These are phyloP conservation scores for Anoncus sp. DNA, from an alignment of 2,888 invertebrate species.

Conservation along the genomic window DNA sequence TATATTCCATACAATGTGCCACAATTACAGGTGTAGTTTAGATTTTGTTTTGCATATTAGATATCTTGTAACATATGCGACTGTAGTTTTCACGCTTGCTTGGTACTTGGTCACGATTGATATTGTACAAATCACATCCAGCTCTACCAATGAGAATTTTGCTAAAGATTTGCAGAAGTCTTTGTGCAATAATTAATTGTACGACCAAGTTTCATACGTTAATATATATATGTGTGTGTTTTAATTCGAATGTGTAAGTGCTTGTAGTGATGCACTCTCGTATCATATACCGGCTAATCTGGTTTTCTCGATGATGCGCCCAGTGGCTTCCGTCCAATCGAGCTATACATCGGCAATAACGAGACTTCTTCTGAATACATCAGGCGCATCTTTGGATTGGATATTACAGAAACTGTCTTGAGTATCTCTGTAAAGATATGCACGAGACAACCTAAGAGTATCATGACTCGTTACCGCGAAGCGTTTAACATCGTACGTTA, in stretches of 20 bases:
- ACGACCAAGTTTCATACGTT: not conserved
- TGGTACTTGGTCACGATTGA: constrained; percentile 39
- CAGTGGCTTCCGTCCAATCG: constrained; percentile 30
- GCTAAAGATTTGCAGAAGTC: not conserved
- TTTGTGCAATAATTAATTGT: not conserved
- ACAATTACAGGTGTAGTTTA: constrained; percentile 1
- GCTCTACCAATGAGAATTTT: not conserved
- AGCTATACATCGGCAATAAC: constrained; percentile 50
- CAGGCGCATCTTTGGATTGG: constrained; percentile 24
- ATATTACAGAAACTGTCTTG: constrained; percentile 24
- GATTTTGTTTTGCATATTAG: constrained; percentile 2
- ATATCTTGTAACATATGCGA: constrained; percentile 10
- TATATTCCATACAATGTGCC: not conserved
- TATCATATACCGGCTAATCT: constrained; percentile 35
- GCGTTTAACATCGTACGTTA: not conserved
- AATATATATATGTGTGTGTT: not conserved
- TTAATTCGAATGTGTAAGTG: not conserved
- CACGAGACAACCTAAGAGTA: constrained; percentile 17
- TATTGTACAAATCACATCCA: constrained; percentile 36
- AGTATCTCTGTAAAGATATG: constrained; percentile 5
- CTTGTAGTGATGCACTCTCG: not conserved
- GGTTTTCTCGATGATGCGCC: constrained; percentile 43
- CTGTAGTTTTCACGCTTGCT: constrained; percentile 14
- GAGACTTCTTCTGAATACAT: constrained; percentile 48
- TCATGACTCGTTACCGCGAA: not conserved